phyloP scores from a whole-genome alignment of 1,140 invertebrate genomes.

The Drosophila nigromelanica region DNA sequence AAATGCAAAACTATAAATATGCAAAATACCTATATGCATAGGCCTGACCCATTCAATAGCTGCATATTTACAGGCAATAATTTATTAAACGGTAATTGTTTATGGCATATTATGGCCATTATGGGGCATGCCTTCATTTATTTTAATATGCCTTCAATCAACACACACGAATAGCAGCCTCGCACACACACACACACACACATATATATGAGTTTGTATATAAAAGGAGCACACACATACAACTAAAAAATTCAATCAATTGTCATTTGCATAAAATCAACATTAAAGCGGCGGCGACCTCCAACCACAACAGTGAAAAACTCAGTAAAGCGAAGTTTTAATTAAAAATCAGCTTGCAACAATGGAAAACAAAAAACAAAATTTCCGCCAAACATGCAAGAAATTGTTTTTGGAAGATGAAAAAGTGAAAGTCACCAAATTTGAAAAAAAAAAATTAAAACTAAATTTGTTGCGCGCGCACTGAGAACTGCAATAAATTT shows the following conservation, averaged over 20 bases:
- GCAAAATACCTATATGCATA: constrained; percentile 19
- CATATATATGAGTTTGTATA: not conserved
- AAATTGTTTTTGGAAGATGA: constrained; percentile 20
- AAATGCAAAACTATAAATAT: constrained; percentile 46
- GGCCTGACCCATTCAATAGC: constrained; percentile 4
- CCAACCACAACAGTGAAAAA: constrained; percentile 16
- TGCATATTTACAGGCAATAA: constrained; percentile 52
- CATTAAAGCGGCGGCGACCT: constrained; percentile 58
- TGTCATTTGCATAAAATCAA: constrained; percentile 76
- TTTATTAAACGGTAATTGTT: constrained; percentile 68
- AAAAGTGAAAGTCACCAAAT: constrained; percentile 72
- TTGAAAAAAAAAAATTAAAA: constrained; percentile 25
- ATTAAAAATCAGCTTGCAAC: constrained; percentile 59
- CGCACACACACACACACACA: constrained; percentile 35
- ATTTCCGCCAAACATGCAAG: constrained; percentile 56
- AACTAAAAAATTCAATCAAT: constrained; percentile 65
- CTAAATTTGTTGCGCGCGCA: constrained; percentile 38
- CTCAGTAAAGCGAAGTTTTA: constrained; percentile 45
- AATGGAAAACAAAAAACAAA: constrained; percentile 30
- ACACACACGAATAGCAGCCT: too few species aligned
- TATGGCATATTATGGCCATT: constrained; percentile 71
- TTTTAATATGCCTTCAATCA: constrained; percentile 66
- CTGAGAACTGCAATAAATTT: constrained; percentile 58
- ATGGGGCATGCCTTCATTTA: constrained; percentile 50
- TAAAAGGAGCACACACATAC: constrained; percentile 6